Base-by-base conservation (phyloP, 2,888 invertebrate genomes). In the Heliconius sara region DNA sequence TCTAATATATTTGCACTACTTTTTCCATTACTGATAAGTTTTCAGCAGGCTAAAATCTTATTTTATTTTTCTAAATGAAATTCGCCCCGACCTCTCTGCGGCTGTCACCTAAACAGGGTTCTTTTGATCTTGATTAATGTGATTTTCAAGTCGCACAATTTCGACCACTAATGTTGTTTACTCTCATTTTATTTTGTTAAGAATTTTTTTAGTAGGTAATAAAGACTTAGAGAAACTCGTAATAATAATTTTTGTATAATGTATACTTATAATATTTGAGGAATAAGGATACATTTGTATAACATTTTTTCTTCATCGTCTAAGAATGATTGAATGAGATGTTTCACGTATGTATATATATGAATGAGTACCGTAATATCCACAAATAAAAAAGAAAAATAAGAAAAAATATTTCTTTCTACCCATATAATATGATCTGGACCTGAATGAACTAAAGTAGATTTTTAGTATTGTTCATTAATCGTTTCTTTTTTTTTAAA, bases 91-190 rank as follows among this genome's bases (percentile, higher is more conserved):
- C 43, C 65, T 75, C 63, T 65, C 63, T 65, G 43, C 66, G 65
- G 66, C 47, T 66, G 39, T 39, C 66, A 66, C 66, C 65, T 75
- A 43, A 66, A 47, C 75, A 66, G 22, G 66, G 75, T 65, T 66
- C 30, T 75, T 47, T 75, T 75, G 43, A 75, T 66, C 75, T 75
- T 75, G 47, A 75, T 75, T 47, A 75, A 75, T 75, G 75, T 30
- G 75, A 75, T 75, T 75, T 75, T 75, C 43, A 47, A 70, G 43
- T 70, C 70, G 70, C 70, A 70, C 25, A 43, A 16, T 25, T 70
- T 70, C 43, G 43, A 70, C 43, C 70, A 9, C 43, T 43, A 70
- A 70, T 43, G n/a, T 47, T 70, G 25, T 70, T 70, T 70, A 43
- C 25, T 70, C 19, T 19, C 43, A 43, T 70, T 25, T 70, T 70